Conservation (phyloP, 2,797 vertebrate species). For the Dendrocincla tyrannina region DNA sequence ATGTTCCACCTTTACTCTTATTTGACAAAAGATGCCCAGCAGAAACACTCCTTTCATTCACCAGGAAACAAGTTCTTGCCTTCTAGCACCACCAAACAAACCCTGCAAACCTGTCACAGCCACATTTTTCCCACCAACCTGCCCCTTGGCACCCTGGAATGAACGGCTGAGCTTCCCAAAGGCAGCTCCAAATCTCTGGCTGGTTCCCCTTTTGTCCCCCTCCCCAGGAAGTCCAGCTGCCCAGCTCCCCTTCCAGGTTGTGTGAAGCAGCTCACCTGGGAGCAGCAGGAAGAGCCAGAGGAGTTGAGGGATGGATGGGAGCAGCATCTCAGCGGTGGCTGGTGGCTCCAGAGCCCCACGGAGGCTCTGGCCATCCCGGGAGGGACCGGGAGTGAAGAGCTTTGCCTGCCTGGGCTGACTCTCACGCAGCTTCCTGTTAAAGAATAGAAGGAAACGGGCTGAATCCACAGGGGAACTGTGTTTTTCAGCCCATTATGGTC, state of each 20-base stretch:
- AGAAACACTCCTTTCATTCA: not conserved
- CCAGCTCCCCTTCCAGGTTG: not conserved
- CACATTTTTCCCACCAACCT: not conserved
- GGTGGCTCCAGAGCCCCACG: not conserved
- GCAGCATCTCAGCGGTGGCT: slow-evolving; percentile 50
- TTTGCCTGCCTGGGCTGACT: slow-evolving; percentile 61
- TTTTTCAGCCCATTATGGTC: slow-evolving; percentile 52
- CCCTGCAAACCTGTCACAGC: not conserved
- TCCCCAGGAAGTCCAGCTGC: not conserved
- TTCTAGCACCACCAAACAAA: not conserved
- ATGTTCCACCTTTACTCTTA: not conserved
- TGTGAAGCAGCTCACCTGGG: slow-evolving; percentile 62
- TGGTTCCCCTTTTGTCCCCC: not conserved
- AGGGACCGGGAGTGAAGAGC: slow-evolving; percentile 28
- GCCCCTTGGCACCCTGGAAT: not conserved
- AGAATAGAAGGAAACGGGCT: slow-evolving; percentile 83
- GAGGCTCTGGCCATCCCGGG: slow-evolving; percentile 71
- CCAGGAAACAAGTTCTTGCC: not conserved
- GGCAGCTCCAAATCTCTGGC: not conserved
- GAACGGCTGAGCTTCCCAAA: not conserved
- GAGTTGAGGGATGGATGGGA: not conserved
- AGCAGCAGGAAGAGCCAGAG: slow-evolving; percentile 62
- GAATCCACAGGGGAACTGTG: slow-evolving; percentile 69
- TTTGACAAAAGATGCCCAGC: not conserved
- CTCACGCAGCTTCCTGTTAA: slow-evolving; percentile 77